Percentiles rank a stretch among this genome's conserved stretches.
Evolutionary conservation across 2,113 vertebrate genomes (phyloP).

Genomic region (Electrona antarctica): DNA sequence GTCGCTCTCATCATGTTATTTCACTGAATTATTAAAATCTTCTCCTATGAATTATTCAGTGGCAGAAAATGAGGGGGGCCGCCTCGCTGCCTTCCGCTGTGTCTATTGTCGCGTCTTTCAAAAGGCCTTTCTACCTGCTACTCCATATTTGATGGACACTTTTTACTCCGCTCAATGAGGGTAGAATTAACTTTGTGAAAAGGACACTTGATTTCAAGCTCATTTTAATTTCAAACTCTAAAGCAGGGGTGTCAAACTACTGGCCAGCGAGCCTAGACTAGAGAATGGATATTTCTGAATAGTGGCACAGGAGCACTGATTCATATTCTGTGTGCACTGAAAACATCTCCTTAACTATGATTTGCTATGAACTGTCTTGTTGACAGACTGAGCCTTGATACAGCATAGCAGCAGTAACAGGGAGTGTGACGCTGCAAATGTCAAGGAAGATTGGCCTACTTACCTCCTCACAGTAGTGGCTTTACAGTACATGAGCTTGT

Average conservation of each 20-base stretch:
- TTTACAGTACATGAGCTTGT: slow-evolving; percentile 30
- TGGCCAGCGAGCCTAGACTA: background rate
- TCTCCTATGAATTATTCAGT: slow-evolving; percentile 69
- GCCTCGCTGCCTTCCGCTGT: slow-evolving; percentile 9
- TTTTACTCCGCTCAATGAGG: slow-evolving; percentile 23
- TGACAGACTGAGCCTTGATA: background rate
- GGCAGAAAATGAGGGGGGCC: slow-evolving; percentile 44
- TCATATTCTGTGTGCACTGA: too few species aligned
- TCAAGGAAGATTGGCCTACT: slow-evolving; percentile 43
- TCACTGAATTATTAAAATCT: slow-evolving; percentile 77
- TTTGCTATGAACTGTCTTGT: background rate
- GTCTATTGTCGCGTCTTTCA: slow-evolving; percentile 29
- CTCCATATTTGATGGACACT: slow-evolving; percentile 50
- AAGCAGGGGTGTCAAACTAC: background rate
- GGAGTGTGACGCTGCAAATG: slow-evolving; percentile 52
- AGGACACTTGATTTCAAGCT: slow-evolving; percentile 23
- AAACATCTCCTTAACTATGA: slow-evolving; percentile 19
- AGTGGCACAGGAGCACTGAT: too few species aligned
- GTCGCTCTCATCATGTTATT: slow-evolving; percentile 68
- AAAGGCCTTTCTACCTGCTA: slow-evolving; percentile 33
- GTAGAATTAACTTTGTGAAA: background rate
- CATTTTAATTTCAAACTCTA: slow-evolving; percentile 26
- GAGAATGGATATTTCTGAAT: slow-evolving; percentile 5
- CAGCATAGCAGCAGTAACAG: background rate
- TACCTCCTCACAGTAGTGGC: slow-evolving; percentile 33